These are phyloP conservation scores for Petroica traversi DNA, from an alignment of 2,113 vertebrate species.

Conservation along the genomic window DNA sequence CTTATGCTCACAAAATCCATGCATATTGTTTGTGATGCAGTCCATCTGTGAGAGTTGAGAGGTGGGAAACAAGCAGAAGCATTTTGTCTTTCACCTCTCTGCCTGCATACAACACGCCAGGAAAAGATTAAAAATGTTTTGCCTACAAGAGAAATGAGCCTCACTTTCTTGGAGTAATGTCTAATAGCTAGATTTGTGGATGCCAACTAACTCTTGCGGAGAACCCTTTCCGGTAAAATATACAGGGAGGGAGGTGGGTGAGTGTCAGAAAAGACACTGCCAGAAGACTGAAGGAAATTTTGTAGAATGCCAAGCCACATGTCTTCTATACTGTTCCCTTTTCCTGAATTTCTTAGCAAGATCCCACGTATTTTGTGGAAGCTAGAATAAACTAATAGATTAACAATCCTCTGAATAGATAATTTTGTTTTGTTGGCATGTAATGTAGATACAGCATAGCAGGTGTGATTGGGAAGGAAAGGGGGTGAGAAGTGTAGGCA, in stretches of 20 bases:
- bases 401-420: not conserved
- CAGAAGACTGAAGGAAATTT: not conserved
- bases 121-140: not conserved
- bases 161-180: not conserved
- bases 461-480: not conserved
- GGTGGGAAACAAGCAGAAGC: not conserved
- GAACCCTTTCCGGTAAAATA: not conserved
- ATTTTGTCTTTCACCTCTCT: not conserved
- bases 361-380: not conserved
- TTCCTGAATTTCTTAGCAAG: not conserved
- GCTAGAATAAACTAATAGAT: not conserved
- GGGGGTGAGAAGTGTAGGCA: not conserved
- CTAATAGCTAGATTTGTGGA: not conserved
- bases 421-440: not conserved
- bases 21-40: not conserved
- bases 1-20: not conserved
- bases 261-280: not conserved
- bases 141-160: not conserved
- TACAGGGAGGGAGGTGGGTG: rapidly evolving
- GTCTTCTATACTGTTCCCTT: not conserved
- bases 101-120: rapidly evolving
- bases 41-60: not conserved
- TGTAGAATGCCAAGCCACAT: not conserved
- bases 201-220: not conserved
- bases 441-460: not conserved